phyloP scores from a whole-genome alignment of 2,797 vertebrate genomes.

The Sternarchorhynchus goeldii region DNA sequence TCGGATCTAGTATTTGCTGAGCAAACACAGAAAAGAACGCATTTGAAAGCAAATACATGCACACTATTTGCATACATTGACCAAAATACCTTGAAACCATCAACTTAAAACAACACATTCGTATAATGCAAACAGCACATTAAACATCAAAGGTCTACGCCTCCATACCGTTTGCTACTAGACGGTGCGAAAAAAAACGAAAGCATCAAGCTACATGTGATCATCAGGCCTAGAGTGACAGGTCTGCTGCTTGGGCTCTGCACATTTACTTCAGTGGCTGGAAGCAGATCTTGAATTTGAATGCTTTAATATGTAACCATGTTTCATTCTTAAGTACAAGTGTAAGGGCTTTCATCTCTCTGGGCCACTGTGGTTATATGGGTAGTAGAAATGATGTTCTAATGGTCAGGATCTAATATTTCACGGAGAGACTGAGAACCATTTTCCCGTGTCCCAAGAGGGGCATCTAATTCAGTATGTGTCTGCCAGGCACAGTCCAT shows the following conservation, averaged over 20 bases:
- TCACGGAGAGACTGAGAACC: slow-evolving; percentile 62
- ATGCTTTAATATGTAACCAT: slow-evolving; percentile 15
- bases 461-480: slow-evolving; percentile 56
- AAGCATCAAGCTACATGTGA: slow-evolving; percentile 1
- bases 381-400: slow-evolving; percentile 62
- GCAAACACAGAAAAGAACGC: slow-evolving; percentile 21
- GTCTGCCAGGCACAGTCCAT: slow-evolving; percentile 52
- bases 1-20: slow-evolving; percentile 7
- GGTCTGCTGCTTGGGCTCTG: neutral
- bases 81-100: slow-evolving; percentile 9
- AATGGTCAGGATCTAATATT: slow-evolving; percentile 67
- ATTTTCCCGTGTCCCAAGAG: slow-evolving; percentile 54
- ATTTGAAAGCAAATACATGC: slow-evolving; percentile 31
- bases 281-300: neutral
- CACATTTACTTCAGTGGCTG: neutral
- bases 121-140: slow-evolving; percentile 31
- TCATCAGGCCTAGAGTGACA: neutral
- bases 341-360: slow-evolving; percentile 44
- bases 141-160: neutral
- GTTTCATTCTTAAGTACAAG: slow-evolving; percentile 51
- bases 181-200: slow-evolving; percentile 11
- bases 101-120: slow-evolving; percentile 25
- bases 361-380: slow-evolving; percentile 52
- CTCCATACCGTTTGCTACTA: slow-evolving; percentile 14
- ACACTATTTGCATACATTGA: slow-evolving; percentile 29